A percentile compares a stretch with the other conserved stretches of the same genome.
These are phyloP conservation scores for Myotis davidii DNA, from an alignment of 2,113 vertebrate genomes.

Conservation along the genomic window DNA sequence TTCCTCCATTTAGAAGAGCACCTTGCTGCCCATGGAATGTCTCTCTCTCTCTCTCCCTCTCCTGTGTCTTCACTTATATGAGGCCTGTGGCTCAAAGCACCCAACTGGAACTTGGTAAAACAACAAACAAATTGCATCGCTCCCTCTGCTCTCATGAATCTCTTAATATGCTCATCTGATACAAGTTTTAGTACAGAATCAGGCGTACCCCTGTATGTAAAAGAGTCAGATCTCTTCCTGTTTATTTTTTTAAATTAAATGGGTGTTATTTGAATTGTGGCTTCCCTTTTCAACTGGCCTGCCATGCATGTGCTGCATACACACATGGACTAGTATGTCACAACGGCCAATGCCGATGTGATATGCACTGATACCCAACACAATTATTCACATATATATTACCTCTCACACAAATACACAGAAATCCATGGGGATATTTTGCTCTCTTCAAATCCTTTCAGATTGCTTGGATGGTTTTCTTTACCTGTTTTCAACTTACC, in stretches of 20 bases:
- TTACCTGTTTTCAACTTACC: constrained; percentile 79
- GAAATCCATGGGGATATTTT: neutral
- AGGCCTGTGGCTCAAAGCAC: neutral
- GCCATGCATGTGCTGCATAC: neutral
- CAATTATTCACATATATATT: neutral
- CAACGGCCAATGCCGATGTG: neutral
- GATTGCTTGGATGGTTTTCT: constrained; percentile 74
- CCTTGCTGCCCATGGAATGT: neutral
- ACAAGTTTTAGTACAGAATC: neutral
- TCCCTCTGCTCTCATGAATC: neutral
- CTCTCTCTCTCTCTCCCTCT: neutral
- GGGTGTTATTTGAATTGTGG: neutral
- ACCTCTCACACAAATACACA: neutral
- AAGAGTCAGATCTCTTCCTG: neutral
- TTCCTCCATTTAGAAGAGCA: neutral
- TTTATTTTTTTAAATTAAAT: neutral
- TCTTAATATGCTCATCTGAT: neutral
- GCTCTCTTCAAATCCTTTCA: constrained; percentile 54
- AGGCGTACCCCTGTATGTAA: neutral
- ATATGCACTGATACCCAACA: neutral
- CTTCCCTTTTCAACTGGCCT: neutral
- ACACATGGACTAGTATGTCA: neutral
- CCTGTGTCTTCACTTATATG: neutral
- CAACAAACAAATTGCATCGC: neutral
- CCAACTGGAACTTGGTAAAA: neutral